Conservation (phyloP, 2,797 vertebrate genomes). For the Amniataba percoides region DNA sequence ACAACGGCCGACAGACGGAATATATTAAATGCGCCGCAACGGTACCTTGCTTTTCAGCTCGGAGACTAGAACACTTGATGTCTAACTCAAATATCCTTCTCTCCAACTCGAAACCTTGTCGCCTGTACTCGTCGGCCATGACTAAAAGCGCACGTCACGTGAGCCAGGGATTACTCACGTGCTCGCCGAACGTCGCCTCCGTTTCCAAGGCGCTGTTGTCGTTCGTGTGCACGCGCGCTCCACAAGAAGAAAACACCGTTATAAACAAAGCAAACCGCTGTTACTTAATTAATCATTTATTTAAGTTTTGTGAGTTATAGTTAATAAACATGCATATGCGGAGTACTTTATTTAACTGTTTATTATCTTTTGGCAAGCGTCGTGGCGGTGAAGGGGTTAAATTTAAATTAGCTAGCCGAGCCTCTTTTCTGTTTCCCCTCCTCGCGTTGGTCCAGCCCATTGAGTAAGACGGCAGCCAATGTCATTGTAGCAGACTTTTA, state of each 20-base stretch:
- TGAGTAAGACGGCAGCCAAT: conserved; percentile 41
- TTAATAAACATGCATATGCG: accelerated
- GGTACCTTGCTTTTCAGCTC: conserved; percentile 86
- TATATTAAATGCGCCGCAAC: neutral
- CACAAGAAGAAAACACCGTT: too few relatives aligned
- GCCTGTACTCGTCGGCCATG: conserved; percentile 90
- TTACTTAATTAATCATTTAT: neutral
- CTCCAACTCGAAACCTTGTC: conserved; percentile 89
- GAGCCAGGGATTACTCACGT: conserved; percentile 79
- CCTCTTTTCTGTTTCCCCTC: conserved; percentile 48
- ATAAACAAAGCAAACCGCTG: too few relatives aligned
- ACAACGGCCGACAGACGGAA: neutral
- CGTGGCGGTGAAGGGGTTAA: conserved; percentile 66
- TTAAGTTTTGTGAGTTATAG: neutral
- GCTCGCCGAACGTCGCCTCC: conserved; percentile 46
- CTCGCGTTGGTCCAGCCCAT: conserved; percentile 27
- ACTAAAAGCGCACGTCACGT: conserved; percentile 84
- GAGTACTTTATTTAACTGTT: too few relatives aligned
- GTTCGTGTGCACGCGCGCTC: neutral
- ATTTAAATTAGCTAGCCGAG: conserved; percentile 68
- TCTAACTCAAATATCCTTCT: conserved; percentile 89
- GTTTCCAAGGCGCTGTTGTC: neutral
- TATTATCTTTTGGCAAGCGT: too few relatives aligned
- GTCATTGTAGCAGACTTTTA: conserved; percentile 18
- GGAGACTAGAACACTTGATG: conserved; percentile 86